These are phyloP conservation scores for Cirrhinus molitorella DNA, from an alignment of 2,797 vertebrate genomes.

Conservation along the genomic window DNA sequence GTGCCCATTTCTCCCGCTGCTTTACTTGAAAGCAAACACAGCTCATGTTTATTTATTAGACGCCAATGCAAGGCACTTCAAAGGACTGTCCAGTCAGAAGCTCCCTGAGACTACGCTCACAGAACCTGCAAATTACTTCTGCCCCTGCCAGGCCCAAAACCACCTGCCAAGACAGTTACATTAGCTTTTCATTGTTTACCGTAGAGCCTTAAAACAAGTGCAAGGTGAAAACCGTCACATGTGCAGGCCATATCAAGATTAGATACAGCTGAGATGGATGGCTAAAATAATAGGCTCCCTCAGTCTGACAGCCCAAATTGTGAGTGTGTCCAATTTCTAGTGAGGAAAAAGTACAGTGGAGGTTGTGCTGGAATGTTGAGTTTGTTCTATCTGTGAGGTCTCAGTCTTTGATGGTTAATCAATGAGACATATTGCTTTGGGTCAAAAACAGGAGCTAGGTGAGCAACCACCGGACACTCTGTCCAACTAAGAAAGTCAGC, in stretches of 20 bases:
- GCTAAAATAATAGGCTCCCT: slow-evolving; percentile 1
- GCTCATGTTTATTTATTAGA: slow-evolving; percentile 73
- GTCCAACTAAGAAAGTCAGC: slow-evolving; percentile 30
- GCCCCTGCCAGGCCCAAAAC: slow-evolving; percentile 36
- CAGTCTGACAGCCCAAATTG: slow-evolving; percentile 8
- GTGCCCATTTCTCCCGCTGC: slow-evolving; percentile 41
- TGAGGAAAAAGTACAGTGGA: slow-evolving; percentile 7
- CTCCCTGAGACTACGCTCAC: neutral
- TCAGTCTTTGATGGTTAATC: slow-evolving; percentile 51
- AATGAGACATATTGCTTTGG: slow-evolving; percentile 31
- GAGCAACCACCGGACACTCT: slow-evolving; percentile 21
- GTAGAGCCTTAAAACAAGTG: slow-evolving; percentile 13
- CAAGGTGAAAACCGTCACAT: neutral
- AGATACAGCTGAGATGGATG: neutral
- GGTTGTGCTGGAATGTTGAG: slow-evolving; percentile 33
- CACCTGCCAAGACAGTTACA: slow-evolving; percentile 35
- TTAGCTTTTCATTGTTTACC: slow-evolving; percentile 41
- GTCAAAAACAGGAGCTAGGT: slow-evolving; percentile 35
- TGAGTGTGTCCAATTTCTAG: slow-evolving; percentile 25
- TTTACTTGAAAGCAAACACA: slow-evolving; percentile 63
- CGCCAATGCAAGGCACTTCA: slow-evolving; percentile 70
- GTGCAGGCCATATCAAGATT: slow-evolving; percentile 1
- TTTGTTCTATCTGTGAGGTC: slow-evolving; percentile 17
- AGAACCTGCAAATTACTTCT: slow-evolving; percentile 39
- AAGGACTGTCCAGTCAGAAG: slow-evolving; percentile 66